Evolutionary conservation across 2,797 vertebrate species (phyloP).

Genomic region (Sylvilagus floridanus): DNA sequence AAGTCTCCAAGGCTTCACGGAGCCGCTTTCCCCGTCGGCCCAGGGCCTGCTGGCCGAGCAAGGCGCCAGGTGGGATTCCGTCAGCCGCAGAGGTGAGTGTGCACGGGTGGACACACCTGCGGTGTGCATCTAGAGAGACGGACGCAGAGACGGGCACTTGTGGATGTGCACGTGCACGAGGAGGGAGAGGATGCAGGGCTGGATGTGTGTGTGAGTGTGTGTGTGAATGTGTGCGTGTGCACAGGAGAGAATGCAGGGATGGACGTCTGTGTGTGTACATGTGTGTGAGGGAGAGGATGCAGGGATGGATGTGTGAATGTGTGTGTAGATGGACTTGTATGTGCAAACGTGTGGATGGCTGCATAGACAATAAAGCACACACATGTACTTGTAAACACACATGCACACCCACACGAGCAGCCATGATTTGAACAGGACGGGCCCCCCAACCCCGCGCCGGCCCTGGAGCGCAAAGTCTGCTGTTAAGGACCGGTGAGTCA

Average conservation of each 20-base stretch:
- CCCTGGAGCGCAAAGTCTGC: too few species aligned
- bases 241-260: too few species aligned
- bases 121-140: neutral
- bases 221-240: too few species aligned
- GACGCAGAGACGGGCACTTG: accelerated
- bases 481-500: too few species aligned
- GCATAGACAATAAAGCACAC: neutral
- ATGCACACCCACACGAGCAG: neutral
- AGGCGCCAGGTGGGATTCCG: accelerated
- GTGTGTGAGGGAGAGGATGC: too few species aligned
- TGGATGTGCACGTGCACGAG: neutral
- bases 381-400: too few species aligned
- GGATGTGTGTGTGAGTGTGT: neutral
- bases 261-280: too few species aligned
- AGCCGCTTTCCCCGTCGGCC: neutral
- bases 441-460: too few species aligned
- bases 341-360: neutral
- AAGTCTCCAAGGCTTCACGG: neutral
- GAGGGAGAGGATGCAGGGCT: too few species aligned
- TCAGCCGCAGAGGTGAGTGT: too few species aligned
- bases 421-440: neutral
- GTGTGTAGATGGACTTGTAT: too few species aligned
- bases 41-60: neutral
- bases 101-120: accelerated
- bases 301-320: too few species aligned